A percentile compares a stretch with the other conserved stretches of the same genome.
Conservation (phyloP, 2,888 invertebrate genomes). For the Parthenolecanium corni region DNA sequence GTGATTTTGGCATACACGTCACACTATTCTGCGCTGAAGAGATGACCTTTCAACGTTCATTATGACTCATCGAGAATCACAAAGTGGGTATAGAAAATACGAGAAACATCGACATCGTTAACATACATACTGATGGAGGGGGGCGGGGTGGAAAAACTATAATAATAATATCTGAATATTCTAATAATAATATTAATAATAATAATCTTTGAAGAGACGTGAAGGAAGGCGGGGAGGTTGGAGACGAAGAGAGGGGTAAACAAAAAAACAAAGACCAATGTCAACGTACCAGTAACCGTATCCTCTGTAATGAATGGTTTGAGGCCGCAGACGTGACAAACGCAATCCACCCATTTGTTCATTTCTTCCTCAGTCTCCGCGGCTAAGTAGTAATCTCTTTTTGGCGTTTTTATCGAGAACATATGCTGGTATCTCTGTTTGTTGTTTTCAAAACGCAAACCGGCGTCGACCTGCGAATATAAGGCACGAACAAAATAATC, state of each 20-base stretch:
- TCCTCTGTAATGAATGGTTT: conserved; percentile 56
- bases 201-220: no score
- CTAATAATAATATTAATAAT: neutral
- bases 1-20: no score
- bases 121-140: conserved; percentile 1
- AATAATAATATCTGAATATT: no score
- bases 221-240: no score
- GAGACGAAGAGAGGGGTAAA: no score
- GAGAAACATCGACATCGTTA: conserved; percentile 8
- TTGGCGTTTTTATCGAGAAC: conserved; percentile 80
- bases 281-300: conserved; percentile 37
- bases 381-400: conserved; percentile 81
- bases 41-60: no score
- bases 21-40: no score
- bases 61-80: conserved; percentile 10
- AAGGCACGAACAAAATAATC: neutral
- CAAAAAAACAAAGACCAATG: neutral
- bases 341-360: conserved; percentile 89
- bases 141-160: no score
- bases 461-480: conserved; percentile 60
- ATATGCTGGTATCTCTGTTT: conserved; percentile 72
- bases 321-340: conserved; percentile 82
- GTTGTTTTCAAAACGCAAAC: conserved; percentile 67
- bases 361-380: conserved; percentile 85
- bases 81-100: no score